A percentile compares a stretch with the other conserved stretches of the same genome.
These are phyloP conservation scores for Echinarachnius parma DNA, from an alignment of 53 echinoderm and acorn worm species.

Conservation along the genomic window DNA sequence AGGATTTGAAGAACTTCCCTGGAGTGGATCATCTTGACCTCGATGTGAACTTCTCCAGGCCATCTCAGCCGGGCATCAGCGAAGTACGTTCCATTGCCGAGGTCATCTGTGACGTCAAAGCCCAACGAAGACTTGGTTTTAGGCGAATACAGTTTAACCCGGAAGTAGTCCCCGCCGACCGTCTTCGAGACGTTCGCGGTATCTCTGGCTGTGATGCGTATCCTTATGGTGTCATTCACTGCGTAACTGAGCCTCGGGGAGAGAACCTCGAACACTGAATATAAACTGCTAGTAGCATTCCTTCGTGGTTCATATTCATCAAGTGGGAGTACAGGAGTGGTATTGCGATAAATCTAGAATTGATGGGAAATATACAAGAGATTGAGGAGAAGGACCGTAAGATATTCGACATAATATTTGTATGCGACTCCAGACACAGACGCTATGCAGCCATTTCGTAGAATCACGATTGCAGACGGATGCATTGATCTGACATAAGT, in stretches of 20 bases:
- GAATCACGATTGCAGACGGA: too few species aligned
- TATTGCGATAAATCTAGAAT: too few species aligned
- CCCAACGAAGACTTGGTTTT: slow-evolving; percentile 22
- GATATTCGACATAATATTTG: too few species aligned
- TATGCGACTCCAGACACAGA: too few species aligned
- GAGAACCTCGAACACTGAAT: too few species aligned
- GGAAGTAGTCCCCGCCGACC: slow-evolving; percentile 62
- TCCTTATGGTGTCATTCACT: slow-evolving; percentile 46
- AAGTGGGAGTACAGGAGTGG: too few species aligned
- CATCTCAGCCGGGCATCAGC: slow-evolving; percentile 50
- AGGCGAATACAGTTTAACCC: slow-evolving; percentile 50
- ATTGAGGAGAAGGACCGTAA: too few species aligned
- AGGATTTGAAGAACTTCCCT: slow-evolving; percentile 61
- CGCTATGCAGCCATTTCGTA: too few species aligned
- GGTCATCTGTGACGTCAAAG: slow-evolving; percentile 50
- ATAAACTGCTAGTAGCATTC: too few species aligned
- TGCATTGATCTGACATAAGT: too few species aligned
- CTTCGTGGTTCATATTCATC: too few species aligned
- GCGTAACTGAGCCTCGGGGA: slow-evolving; percentile 16
- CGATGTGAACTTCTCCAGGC: slow-evolving; percentile 52
- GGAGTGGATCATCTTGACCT: slow-evolving; percentile 54
- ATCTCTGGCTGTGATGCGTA: slow-evolving; percentile 47
- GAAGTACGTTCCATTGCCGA: slow-evolving; percentile 56
- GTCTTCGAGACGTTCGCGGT: slow-evolving; percentile 18
- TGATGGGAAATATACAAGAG: too few species aligned